A percentile compares a stretch with the other conserved stretches of the same genome.
Evolutionary conservation across 2,888 invertebrate species (phyloP).

Genomic region (Autographa pulchrina): DNA sequence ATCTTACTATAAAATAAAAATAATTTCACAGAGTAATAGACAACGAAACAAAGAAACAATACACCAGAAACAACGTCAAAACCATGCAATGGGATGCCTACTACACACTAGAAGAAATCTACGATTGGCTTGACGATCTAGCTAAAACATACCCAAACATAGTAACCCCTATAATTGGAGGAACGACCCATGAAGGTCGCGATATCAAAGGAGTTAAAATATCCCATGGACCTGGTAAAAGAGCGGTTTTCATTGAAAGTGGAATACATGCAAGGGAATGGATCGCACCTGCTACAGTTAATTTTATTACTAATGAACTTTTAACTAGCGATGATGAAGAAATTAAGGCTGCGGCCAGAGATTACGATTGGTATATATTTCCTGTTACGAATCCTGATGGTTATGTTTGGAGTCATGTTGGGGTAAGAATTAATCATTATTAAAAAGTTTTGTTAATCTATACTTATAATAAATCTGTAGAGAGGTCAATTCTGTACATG

Average conservation of each 20-base stretch:
- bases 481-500: too few relatives aligned
- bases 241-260: slow-evolving; percentile 77
- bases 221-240: slow-evolving; percentile 70
- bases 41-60: slow-evolving; percentile 73
- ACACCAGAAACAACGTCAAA: slow-evolving; percentile 58
- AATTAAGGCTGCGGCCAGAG: slow-evolving; percentile 89
- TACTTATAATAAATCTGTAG: too few relatives aligned
- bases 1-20: background rate
- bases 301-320: slow-evolving; percentile 92
- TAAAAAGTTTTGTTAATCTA: too few relatives aligned
- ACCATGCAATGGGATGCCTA: slow-evolving; percentile 88
- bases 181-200: slow-evolving; percentile 81
- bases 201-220: slow-evolving; percentile 83
- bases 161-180: slow-evolving; percentile 79
- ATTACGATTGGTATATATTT: slow-evolving; percentile 93
- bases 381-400: slow-evolving; percentile 94
- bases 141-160: slow-evolving; percentile 80
- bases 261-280: slow-evolving; percentile 94
- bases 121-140: slow-evolving; percentile 89
- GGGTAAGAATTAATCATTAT: slow-evolving; percentile 78
- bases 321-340: slow-evolving; percentile 88
- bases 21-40: slow-evolving; percentile 79
- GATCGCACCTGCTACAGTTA: slow-evolving; percentile 91
- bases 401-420: slow-evolving; percentile 90
- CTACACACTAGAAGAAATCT: slow-evolving; percentile 89